These are phyloP conservation scores for Lypha dubia DNA, from an alignment of 2,888 invertebrate genomes.

Conservation along the genomic window DNA sequence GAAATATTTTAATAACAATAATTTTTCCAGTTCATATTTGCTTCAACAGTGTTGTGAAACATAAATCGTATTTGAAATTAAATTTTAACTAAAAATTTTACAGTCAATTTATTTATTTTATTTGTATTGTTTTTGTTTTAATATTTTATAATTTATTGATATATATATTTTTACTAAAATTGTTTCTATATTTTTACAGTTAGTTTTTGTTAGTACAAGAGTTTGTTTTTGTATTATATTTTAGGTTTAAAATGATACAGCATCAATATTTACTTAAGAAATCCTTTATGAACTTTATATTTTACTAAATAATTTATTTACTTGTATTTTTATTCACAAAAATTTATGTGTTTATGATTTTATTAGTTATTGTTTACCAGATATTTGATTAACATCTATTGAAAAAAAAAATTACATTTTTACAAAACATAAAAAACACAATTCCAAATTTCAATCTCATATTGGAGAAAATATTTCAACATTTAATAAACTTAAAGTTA, in stretches of 20 bases:
- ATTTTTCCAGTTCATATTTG: neutral
- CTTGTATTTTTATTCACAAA: neutral
- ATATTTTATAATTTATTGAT: constrained; percentile 2
- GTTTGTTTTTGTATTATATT: neutral
- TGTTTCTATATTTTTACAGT: neutral
- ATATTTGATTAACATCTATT: neutral
- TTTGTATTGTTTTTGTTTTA: neutral
- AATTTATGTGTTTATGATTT: constrained; percentile 22
- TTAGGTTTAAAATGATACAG: neutral
- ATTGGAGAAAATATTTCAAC: neutral
- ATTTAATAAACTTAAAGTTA: neutral
- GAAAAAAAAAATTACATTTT: neutral
- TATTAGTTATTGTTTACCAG: neutral
- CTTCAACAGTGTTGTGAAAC: neutral
- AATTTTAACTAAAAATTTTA: neutral
- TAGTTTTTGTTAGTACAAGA: neutral
- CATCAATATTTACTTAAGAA: constrained; percentile 16
- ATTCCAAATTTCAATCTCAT: neutral
- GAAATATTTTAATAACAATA: neutral
- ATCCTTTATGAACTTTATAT: neutral
- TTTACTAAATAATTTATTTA: constrained; percentile 14
- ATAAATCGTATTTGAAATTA: constrained; percentile 4
- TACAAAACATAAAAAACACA: neutral
- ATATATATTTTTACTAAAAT: constrained; percentile 18
- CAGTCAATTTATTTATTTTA: neutral